Conservation (phyloP, 2,888 invertebrate genomes). For the Mesorhabditis belari region DNA sequence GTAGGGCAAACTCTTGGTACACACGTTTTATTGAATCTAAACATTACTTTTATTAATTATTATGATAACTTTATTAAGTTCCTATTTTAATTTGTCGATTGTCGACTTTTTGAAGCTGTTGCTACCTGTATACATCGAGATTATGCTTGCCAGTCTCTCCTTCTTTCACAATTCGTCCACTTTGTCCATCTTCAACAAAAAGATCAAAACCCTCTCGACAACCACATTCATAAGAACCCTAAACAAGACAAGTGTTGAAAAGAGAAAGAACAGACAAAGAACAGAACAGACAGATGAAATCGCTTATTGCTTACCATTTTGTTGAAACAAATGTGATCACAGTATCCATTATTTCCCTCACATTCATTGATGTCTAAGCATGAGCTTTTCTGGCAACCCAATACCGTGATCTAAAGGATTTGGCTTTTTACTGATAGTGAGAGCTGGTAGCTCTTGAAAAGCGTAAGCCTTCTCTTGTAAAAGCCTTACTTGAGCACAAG, state of each 20-base stretch:
- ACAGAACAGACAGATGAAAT: too few species aligned
- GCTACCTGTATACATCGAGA: constrained; percentile 6
- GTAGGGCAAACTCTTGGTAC: constrained; percentile 41
- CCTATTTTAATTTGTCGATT: background rate
- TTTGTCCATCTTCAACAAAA: constrained; percentile 77
- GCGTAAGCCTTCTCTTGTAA: background rate
- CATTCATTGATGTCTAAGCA: constrained; percentile 51
- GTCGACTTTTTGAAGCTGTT: background rate
- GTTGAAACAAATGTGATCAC: constrained; percentile 52
- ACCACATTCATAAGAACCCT: constrained; percentile 9
- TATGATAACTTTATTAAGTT: constrained; percentile 56
- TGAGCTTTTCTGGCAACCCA: constrained; percentile 27
- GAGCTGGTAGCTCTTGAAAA: background rate
- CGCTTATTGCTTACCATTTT: background rate
- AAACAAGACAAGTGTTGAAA: background rate
- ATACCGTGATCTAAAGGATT: constrained; percentile 12
- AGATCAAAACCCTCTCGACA: constrained; percentile 74
- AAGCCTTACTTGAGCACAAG: constrained; percentile 32
- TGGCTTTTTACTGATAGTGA: background rate
- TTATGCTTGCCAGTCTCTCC: constrained; percentile 67
- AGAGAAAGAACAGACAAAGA: background rate
- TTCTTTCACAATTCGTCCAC: constrained; percentile 77
- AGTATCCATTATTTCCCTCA: constrained; percentile 48
- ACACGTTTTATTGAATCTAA: constrained; percentile 67
- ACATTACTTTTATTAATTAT: background rate